Percentiles rank a stretch among this genome's conserved stretches.
These are phyloP conservation scores for Zophobas morio DNA, from an alignment of 1,140 invertebrate genomes.

Conservation along the genomic window DNA sequence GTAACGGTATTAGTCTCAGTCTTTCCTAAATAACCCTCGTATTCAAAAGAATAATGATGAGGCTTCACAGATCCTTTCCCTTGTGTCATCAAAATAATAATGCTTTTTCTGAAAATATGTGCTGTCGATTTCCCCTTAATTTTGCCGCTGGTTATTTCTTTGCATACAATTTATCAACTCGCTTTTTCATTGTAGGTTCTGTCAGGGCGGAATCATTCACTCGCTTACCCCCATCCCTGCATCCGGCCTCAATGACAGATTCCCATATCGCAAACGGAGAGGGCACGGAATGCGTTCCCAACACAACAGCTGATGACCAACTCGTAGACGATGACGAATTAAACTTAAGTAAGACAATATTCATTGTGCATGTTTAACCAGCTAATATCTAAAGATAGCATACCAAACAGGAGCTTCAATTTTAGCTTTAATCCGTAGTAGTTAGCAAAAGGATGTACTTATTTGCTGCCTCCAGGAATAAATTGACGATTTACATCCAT, in stretches of 20 bases:
- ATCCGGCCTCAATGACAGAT: conserved; percentile 66
- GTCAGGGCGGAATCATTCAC: conserved; percentile 75
- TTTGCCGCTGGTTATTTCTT: conserved; percentile 29
- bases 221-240: conserved; percentile 70
- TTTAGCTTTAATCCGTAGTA: too few relatives aligned
- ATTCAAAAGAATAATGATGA: conserved; percentile 1
- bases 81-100: conserved; percentile 10
- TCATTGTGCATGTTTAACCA: too few relatives aligned
- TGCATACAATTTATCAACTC: conserved; percentile 38
- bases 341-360: conserved; percentile 34
- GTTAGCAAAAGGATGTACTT: neutral
- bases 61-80: neutral
- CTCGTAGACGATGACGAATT: conserved; percentile 52
- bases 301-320: conserved; percentile 63
- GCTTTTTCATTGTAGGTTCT: conserved; percentile 67
- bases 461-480: neutral
- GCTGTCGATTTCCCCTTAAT: conserved; percentile 33
- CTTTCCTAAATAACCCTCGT: too few relatives aligned
- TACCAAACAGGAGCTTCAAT: too few relatives aligned
- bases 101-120: conserved; percentile 19
- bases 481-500: neutral
- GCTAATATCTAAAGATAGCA: too few relatives aligned
- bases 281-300: conserved; percentile 66
- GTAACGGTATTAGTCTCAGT: too few relatives aligned
- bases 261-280: conserved; percentile 57